A percentile compares a stretch with the other conserved stretches of the same genome.
These are phyloP conservation scores for Holocentrus rufus DNA, from an alignment of 2,797 vertebrate genomes.

Conservation along the genomic window DNA sequence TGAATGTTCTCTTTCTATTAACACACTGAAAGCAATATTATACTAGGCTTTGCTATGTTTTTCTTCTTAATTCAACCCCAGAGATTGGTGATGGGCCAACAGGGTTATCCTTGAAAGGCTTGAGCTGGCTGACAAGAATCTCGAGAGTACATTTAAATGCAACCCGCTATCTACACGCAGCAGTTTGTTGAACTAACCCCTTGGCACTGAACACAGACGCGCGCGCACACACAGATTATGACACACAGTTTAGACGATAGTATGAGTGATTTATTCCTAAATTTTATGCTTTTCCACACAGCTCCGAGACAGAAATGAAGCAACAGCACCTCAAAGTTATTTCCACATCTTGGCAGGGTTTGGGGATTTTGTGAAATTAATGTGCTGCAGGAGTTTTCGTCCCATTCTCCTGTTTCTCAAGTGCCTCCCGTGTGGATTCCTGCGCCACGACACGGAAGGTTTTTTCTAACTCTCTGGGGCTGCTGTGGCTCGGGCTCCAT, in stretches of 20 bases:
- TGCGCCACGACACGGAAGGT: slow-evolving; percentile 56
- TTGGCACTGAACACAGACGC: neutral
- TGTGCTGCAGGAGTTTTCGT: slow-evolving; percentile 58
- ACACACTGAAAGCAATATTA: slow-evolving; percentile 9
- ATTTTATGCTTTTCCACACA: slow-evolving; percentile 18
- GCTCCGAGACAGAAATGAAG: slow-evolving; percentile 50
- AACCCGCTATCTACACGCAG: slow-evolving; percentile 32
- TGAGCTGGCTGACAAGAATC: slow-evolving; percentile 18
- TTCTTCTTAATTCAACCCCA: slow-evolving; percentile 19
- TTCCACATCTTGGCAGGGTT: slow-evolving; percentile 50
- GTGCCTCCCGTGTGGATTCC: slow-evolving; percentile 63
- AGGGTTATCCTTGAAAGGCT: slow-evolving; percentile 9
- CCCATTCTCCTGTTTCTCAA: slow-evolving; percentile 56
- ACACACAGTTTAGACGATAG: slow-evolving; percentile 25
- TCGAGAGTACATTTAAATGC: slow-evolving; percentile 36
- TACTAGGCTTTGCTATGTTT: slow-evolving; percentile 13
- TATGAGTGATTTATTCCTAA: slow-evolving; percentile 44
- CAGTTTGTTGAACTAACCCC: slow-evolving; percentile 54
- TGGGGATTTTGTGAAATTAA: slow-evolving; percentile 35
- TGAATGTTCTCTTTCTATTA: slow-evolving; percentile 21
- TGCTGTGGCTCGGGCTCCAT: slow-evolving; percentile 59
- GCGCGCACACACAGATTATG: slow-evolving; percentile 25
- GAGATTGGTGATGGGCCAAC: slow-evolving; percentile 8
- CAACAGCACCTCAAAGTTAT: slow-evolving; percentile 58
- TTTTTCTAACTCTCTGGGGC: slow-evolving; percentile 58